These are phyloP conservation scores for Eupleurogrammus muticus DNA, from an alignment of 2,797 vertebrate species.

Conservation along the genomic window DNA sequence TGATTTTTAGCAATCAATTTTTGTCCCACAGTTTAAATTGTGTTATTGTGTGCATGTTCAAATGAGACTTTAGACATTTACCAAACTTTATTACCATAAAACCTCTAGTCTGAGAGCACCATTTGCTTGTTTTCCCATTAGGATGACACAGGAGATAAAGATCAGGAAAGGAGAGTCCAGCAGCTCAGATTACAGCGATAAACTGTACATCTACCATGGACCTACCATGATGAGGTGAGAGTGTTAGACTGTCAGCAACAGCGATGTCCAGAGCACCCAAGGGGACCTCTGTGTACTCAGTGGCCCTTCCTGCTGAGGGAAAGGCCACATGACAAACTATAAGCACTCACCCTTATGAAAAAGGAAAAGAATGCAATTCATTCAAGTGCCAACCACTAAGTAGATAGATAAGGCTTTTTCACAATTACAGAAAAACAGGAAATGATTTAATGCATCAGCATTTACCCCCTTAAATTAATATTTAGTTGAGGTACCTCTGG, in stretches of 20 bases:
- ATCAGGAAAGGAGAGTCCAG: not conserved
- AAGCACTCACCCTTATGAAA: not conserved
- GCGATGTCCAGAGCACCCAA: conserved; percentile 90
- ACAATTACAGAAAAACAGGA: not conserved
- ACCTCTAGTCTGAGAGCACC: no score
- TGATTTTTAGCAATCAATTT: no score
- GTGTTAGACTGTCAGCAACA: conserved; percentile 87
- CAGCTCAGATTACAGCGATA: not conserved
- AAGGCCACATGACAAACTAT: conserved; percentile 38
- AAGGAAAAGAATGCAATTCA: not conserved
- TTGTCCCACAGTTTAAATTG: no score
- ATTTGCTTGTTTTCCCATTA: not conserved
- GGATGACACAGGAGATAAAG: not conserved
- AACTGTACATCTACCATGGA: not conserved
- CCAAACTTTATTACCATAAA: no score
- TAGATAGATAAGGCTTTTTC: not conserved
- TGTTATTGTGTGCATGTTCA: not conserved
- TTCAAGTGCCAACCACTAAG: not conserved
- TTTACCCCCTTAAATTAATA: not conserved
- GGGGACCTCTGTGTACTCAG: conserved; percentile 93
- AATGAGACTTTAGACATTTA: no score
- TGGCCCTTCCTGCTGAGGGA: conserved; percentile 63
- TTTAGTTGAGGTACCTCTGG: not conserved
- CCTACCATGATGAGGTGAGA: conserved; percentile 89
- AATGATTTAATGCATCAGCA: not conserved